Evolutionary conservation across 2,797 vertebrate species (phyloP), one percentile per base, ranked within the genome.

Genomic region (Thamnophis elegans): DNA sequence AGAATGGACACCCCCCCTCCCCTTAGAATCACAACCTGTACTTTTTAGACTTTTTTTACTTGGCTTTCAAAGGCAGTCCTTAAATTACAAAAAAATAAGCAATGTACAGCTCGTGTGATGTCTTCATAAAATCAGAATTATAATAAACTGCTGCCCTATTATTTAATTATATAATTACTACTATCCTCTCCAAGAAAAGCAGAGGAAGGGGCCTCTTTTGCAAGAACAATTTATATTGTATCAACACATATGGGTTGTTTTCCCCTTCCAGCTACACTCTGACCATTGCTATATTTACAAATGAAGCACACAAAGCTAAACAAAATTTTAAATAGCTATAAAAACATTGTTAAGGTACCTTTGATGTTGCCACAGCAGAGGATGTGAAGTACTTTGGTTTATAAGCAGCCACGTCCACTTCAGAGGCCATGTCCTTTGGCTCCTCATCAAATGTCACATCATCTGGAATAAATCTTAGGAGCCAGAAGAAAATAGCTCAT

Each of bases 361-460:
- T 99, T 20, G 99, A 98, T 22, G 98, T 99, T 89, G 98, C 96
- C 93, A 98, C 95, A 51, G 98, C 98, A 28, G 98, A 97, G 59
- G 98, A 98, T 94, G 98, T 98, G 97, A 99, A 99, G 91, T 98
- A 97, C 94, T 99, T 99, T 92, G 99, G 99, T n/a, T 98, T 98
- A 98, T 99, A 99, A 16, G 96, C 95, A 91, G 97, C 93, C 94
- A 98, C 94, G 90, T 99, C 98, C 93, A 98, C 98, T 94, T 99
- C 99, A 32, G 97, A 98, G 58, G 99, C 98, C 58, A 62, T 78
- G 93, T 99, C 99, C 96, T 97, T 98, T 89, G 98, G 98, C 95
- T 98, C 98, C 14, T 99, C 98, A 18, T 98, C 98, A 97, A 99
- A 99, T 93, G 95, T 96, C 94, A 97, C 95, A 0, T 97, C 97